Base-by-base conservation (phyloP, 2,113 vertebrate species). In the Lepus americanus region DNA sequence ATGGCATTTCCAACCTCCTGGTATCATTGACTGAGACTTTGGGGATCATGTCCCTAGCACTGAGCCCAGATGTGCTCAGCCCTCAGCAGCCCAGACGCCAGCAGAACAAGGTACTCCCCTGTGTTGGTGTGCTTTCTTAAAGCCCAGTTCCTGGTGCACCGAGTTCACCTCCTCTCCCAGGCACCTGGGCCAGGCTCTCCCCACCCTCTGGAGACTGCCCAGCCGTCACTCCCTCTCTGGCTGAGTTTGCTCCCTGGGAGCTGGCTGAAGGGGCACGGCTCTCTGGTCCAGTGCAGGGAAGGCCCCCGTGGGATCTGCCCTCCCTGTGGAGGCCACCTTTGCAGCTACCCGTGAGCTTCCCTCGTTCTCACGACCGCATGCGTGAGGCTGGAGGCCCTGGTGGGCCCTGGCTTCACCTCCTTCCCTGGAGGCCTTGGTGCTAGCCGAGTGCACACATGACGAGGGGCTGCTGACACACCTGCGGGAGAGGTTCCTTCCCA, bases 71-170 rank as follows among this genome's bases (percentile, higher is more conserved):
- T 14, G 33, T 22, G 78, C 23, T 23, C 9, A 23, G 31, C 76
- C 25, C 70, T 33, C 0, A 36, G 13, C 25, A 77, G 17, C 53
- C 22, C 6, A 12, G 51, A 61, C 3, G 1, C 9, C 36, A 86
- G 66, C 59, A 67, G 67, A 31, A 67, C 44, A 9, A 13, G 64
- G 53, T 16, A 25, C 61, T n/a, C 5, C 2, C 1, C 2, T 59
- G 44, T 12, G 20, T 22, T 8, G 8, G 66, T n/a, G 53, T 29
- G 20, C 9, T 19, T 69, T 29, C 64, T 0, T 25, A n/a, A 5
- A 16, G 25, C 88, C 22, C 67, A 5, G 33, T 1, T 39, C 7
- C 23, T 20, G 5, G 2, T 11, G 55, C 22, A 0, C 44, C n/a
- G 79, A 44, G 33, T 16, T 13, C 6, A 16, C 39, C 69, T 89